Base-by-base conservation (phyloP, 2,888 invertebrate species). In the Fragum sueziense region DNA sequence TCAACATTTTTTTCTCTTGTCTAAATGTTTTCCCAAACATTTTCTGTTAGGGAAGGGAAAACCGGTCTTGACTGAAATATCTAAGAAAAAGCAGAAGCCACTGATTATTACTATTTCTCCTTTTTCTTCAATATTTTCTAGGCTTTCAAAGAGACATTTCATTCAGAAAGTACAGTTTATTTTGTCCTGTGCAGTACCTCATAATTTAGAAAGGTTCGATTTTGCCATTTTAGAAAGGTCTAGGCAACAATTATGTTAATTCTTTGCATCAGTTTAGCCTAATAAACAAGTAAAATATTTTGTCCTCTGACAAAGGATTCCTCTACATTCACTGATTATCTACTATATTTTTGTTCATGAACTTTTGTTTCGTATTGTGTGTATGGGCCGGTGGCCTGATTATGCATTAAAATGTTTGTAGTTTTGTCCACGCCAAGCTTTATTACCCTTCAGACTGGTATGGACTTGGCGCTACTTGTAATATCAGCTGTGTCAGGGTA, bases 381-480 rank as follows among this genome's bases (percentile, higher is more conserved):
- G n/a, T n/a, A n/a, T n/a, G n/a, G n/a, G n/a, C n/a, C n/a, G n/a
- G n/a, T n/a, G n/a, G n/a, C n/a, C n/a, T n/a, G n/a, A n/a, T n/a
- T n/a, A n/a, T n/a, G n/a, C n/a, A n/a, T n/a, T n/a, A n/a, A n/a
- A n/a, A n/a, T n/a, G n/a, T n/a, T n/a, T n/a, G n/a, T n/a, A n/a
- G n/a, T n/a, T n/a, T n/a, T n/a, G n/a, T n/a, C n/a, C n/a, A 37
- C 37, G 14, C 37, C 6, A 37, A 9, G 37, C n/a, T 29, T 29
- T 29, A 27, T 57, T 57, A 20, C 27, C 29, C 57, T 11, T 25
- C 27, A 2, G 25, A 17, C 6, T 20, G 7, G 57, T 57, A 57
- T 0, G 57, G 57, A 20, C 57, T 57, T 2, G 72, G 72, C 17
- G 72, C 62, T 7, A 73, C 65, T 20, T 73, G 65, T 2, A 62